Evolutionary conservation across 1,140 invertebrate species (phyloP).

Genomic region (Protaetia brevitarsis): DNA sequence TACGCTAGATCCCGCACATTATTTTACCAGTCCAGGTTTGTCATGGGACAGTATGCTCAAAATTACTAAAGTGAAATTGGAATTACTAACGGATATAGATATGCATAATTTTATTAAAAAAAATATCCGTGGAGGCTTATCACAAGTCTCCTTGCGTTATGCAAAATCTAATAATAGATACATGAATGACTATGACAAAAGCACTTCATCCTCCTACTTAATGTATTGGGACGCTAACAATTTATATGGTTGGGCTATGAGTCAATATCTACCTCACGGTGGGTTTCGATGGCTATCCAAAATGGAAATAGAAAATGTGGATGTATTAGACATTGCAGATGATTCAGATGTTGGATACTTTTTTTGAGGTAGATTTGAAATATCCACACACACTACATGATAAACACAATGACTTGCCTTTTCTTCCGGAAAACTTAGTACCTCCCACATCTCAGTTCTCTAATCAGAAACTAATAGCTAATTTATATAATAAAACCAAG

Average conservation of each 20-base stretch:
- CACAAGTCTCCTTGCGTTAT: constrained; percentile 31
- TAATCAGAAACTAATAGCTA: too few relatives aligned
- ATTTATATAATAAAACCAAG: too few relatives aligned
- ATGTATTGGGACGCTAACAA: constrained; percentile 56
- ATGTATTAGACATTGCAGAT: too few relatives aligned
- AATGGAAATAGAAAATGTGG: too few relatives aligned
- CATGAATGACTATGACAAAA: constrained; percentile 47
- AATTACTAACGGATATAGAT: constrained; percentile 48
- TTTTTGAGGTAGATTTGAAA: too few relatives aligned
- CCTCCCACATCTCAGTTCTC: too few relatives aligned
- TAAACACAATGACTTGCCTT: too few relatives aligned
- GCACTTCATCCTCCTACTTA: constrained; percentile 42
- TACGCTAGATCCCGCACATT: constrained; percentile 40
- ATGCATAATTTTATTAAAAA: constrained; percentile 41
- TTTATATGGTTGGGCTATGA: constrained; percentile 55
- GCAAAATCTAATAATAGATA: constrained; percentile 46
- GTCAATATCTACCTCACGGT: constrained; percentile 46
- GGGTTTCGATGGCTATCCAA: constrained; percentile 52
- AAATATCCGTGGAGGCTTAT: constrained; percentile 31
- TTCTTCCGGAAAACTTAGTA: too few relatives aligned
- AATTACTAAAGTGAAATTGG: constrained; percentile 45
- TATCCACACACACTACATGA: too few relatives aligned
- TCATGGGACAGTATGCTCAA: constrained; percentile 49
- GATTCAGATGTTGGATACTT: too few relatives aligned
- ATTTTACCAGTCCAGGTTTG: constrained; percentile 46